These are phyloP conservation scores for Galeruca laticollis DNA, from an alignment of 2,888 invertebrate genomes.

Conservation along the genomic window DNA sequence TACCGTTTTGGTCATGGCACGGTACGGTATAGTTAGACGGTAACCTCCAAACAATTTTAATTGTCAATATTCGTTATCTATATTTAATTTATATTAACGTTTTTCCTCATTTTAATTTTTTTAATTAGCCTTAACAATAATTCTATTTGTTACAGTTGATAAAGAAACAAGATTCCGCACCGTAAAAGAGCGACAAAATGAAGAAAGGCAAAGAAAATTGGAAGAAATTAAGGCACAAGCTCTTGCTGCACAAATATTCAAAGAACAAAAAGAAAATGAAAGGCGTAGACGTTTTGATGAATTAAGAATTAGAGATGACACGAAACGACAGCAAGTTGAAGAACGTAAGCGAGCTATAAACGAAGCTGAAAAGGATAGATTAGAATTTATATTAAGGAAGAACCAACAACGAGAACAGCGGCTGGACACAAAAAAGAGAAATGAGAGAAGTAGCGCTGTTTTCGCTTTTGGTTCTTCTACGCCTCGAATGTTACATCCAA, in stretches of 20 bases:
- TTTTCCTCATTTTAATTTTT: neutral
- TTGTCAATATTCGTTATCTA: too few species aligned
- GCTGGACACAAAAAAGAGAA: constrained; percentile 82
- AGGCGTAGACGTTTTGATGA: constrained; percentile 86
- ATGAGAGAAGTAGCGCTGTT: constrained; percentile 80
- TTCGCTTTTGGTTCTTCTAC: constrained; percentile 95
- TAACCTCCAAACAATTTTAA: too few species aligned
- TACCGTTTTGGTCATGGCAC: too few species aligned
- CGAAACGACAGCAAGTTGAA: constrained; percentile 80
- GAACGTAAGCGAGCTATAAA: constrained; percentile 90
- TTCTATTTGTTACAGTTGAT: constrained; percentile 63
- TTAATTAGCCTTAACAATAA: neutral
- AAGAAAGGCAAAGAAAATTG: constrained; percentile 88
- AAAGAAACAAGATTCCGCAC: constrained; percentile 78
- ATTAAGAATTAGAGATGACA: constrained; percentile 81
- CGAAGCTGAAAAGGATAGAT: constrained; percentile 88
- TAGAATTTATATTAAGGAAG: constrained; percentile 87
- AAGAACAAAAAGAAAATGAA: constrained; percentile 90
- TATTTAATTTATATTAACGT: too few species aligned
- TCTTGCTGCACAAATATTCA: constrained; percentile 87
- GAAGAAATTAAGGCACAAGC: constrained; percentile 92
- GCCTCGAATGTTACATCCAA: constrained; percentile 86
- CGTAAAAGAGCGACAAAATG: constrained; percentile 89
- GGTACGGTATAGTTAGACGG: too few species aligned
- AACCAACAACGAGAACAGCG: constrained; percentile 71